These are phyloP conservation scores for Uropetala carovei DNA, from an alignment of 2,888 invertebrate genomes.

Conservation along the genomic window DNA sequence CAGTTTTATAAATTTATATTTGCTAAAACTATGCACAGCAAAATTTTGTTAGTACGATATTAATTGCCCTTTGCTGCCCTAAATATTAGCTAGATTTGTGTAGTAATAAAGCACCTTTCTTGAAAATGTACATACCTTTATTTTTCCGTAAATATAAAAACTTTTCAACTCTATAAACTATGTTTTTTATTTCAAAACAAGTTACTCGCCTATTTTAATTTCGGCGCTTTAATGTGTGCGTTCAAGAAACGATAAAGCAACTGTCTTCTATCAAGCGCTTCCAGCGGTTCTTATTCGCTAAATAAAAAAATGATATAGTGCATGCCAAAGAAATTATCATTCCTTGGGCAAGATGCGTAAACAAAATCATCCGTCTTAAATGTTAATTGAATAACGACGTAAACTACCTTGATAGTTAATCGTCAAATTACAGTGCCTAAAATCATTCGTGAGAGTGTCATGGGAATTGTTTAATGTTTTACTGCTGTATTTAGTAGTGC, in stretches of 20 bases:
- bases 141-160: background rate
- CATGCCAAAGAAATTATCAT: conserved; percentile 53
- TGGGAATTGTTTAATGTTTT: background rate
- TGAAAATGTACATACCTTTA: background rate
- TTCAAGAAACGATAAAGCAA: background rate
- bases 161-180: background rate
- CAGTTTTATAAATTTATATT: too few relatives aligned
- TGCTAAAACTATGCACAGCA: too few relatives aligned
- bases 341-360: conserved; percentile 51
- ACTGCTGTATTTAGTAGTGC: background rate
- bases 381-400: background rate
- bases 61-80: too few relatives aligned
- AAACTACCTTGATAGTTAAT: background rate
- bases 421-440: background rate
- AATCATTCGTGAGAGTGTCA: background rate
- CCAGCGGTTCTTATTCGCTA: background rate
- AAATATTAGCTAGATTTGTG: too few relatives aligned
- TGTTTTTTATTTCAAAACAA: background rate
- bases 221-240: background rate
- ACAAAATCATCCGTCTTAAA: conserved; percentile 47
- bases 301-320: background rate
- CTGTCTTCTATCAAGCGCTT: background rate
- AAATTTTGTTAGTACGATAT: too few relatives aligned
- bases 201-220: background rate
- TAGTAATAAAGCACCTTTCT: too few relatives aligned